phyloP scores from a whole-genome alignment of 2,888 invertebrate genomes.

The Adelognathus sp. region DNA sequence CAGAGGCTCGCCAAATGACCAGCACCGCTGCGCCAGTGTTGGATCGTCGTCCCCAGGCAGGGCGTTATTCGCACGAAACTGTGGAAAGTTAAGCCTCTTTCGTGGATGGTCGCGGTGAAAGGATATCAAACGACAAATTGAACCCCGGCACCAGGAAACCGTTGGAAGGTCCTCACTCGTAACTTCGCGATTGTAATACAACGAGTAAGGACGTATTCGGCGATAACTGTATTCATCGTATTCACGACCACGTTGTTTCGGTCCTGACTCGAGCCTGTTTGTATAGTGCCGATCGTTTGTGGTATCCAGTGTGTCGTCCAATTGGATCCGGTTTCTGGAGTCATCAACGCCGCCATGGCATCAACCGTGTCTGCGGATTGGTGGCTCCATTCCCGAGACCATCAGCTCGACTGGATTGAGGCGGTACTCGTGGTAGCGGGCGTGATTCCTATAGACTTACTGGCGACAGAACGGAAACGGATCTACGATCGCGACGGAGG shows the following conservation, averaged over 20 bases:
- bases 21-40: background rate
- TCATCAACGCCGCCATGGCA: too few species aligned
- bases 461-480: slow-evolving; percentile 25
- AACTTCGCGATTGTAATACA: background rate
- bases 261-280: too few species aligned
- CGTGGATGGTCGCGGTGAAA: background rate
- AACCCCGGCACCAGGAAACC: background rate
- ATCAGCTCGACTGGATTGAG: too few species aligned
- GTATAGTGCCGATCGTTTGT: too few species aligned
- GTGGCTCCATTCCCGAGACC: too few species aligned
- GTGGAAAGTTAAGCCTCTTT: background rate
- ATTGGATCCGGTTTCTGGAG: too few species aligned
- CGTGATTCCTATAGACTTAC: slow-evolving; percentile 50
- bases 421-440: slow-evolving; percentile 57
- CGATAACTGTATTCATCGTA: too few species aligned
- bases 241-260: too few species aligned
- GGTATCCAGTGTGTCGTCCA: too few species aligned
- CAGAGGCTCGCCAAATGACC: background rate
- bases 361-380: too few species aligned
- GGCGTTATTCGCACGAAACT: background rate
- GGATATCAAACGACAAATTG: background rate
- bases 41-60: background rate
- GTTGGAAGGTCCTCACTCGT: background rate
- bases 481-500: background rate
- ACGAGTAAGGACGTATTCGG: background rate